Percentiles rank a stretch among this genome's conserved stretches.
These are phyloP conservation scores for Clytia hemisphaerica DNA, from an alignment of 30 jellyfish, hydroid and myxozoan genomes.

Conservation along the genomic window DNA sequence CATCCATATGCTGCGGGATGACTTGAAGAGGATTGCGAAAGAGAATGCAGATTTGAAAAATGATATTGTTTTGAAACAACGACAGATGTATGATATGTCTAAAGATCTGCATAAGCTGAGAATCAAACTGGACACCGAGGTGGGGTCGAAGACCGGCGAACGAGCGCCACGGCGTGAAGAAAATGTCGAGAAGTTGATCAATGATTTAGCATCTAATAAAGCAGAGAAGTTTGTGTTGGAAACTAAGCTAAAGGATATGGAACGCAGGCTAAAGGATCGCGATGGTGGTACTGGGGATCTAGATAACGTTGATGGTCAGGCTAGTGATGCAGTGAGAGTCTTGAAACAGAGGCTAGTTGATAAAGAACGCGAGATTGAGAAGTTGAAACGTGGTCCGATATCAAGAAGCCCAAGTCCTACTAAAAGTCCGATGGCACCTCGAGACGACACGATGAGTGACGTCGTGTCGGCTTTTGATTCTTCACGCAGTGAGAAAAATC, in stretches of 20 bases:
- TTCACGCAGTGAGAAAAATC: constrained; percentile 26
- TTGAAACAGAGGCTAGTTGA: constrained; percentile 40
- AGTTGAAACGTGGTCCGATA: constrained; percentile 12
- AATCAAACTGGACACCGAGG: constrained; percentile 23
- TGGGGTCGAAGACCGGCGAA: constrained; percentile 9
- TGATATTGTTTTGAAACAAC: constrained; percentile 49
- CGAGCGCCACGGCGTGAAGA: constrained; percentile 39
- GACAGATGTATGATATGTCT: constrained; percentile 66
- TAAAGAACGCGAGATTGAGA: constrained; percentile 60
- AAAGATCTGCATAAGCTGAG: constrained; percentile 69
- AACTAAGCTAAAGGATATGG: constrained; percentile 25
- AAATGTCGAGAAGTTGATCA: constrained; percentile 35
- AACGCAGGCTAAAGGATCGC: too few relatives aligned
- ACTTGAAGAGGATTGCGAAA: constrained; percentile 70
- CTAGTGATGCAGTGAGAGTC: constrained; percentile 10
- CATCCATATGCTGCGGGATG: constrained; percentile 92
- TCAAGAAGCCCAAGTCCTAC: not conserved
- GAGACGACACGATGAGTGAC: constrained; percentile 21
- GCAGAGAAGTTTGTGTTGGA: constrained; percentile 31
- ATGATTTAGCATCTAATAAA: constrained; percentile 38
- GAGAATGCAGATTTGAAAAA: constrained; percentile 81
- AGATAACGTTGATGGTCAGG: constrained; percentile 9
- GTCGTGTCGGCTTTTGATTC: not conserved
- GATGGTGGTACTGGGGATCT: not conserved
- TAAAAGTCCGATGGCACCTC: constrained; percentile 9